These are phyloP conservation scores for Pedetes capensis DNA, from an alignment of 2,113 vertebrate species.

Conservation along the genomic window DNA sequence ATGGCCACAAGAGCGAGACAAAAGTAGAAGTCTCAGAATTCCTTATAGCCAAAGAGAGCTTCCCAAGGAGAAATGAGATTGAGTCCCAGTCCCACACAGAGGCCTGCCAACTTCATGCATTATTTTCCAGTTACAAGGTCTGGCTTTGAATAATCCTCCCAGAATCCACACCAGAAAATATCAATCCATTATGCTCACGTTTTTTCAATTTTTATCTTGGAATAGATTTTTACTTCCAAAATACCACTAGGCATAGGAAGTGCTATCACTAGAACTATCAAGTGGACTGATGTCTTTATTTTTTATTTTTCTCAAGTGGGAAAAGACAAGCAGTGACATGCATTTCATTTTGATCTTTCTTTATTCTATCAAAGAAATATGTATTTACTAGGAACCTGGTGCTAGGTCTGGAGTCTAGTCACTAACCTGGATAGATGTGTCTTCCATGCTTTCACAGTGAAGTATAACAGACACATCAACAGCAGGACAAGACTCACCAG, in stretches of 20 bases:
- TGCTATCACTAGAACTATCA: background rate
- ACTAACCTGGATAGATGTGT: background rate
- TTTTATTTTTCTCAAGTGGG: background rate
- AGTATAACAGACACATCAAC: background rate
- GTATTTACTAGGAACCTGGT: background rate
- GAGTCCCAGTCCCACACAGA: slow-evolving; percentile 40
- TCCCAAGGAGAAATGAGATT: background rate
- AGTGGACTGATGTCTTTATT: background rate
- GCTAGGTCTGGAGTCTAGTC: background rate
- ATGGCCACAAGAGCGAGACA: slow-evolving; percentile 31
- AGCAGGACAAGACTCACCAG: background rate
- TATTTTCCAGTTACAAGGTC: background rate
- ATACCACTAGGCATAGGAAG: background rate
- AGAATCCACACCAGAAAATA: background rate
- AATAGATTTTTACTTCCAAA: slow-evolving; percentile 12
- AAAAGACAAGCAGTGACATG: background rate
- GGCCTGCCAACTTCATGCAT: background rate
- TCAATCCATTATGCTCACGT: background rate
- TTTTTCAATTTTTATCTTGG: background rate
- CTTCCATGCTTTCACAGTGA: background rate
- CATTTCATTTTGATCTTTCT: background rate
- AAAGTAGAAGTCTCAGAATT: slow-evolving; percentile 37
- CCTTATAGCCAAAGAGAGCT: background rate
- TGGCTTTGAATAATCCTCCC: background rate
- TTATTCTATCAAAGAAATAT: background rate